Percentiles rank a stretch among this genome's conserved stretches.
Evolutionary conservation across 1,140 invertebrate genomes (phyloP).

Genomic region (Papilio machaon): DNA sequence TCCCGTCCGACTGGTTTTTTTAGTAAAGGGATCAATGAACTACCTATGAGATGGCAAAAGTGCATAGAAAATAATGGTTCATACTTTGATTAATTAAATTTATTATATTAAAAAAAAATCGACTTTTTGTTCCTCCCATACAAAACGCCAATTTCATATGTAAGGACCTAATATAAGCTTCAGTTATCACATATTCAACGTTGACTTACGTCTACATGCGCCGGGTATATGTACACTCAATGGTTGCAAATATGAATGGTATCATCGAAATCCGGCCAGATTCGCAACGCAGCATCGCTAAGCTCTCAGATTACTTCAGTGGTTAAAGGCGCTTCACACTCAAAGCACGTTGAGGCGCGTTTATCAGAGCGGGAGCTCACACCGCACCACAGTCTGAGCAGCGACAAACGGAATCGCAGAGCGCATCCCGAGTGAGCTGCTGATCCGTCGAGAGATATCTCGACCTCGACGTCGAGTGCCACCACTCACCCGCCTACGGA

Average conservation of each 20-base stretch:
- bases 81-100: too few species aligned
- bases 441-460: constrained; percentile 79
- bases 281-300: constrained; percentile 43
- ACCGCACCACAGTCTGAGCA: constrained; percentile 70
- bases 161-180: too few species aligned
- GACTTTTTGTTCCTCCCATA: too few species aligned
- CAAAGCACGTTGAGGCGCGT: constrained; percentile 76
- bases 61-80: too few species aligned
- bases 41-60: too few species aligned
- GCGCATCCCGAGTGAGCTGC: constrained; percentile 76
- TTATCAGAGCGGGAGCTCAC: constrained; percentile 75
- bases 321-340: constrained; percentile 66
- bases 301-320: constrained; percentile 51
- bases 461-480: constrained; percentile 74
- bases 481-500: constrained; percentile 71
- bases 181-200: constrained; percentile 5
- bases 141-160: too few species aligned
- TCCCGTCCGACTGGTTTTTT: too few species aligned
- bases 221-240: constrained; percentile 24
- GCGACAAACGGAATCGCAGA: constrained; percentile 80
- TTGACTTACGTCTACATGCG: constrained; percentile 7
- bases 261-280: constrained; percentile 11
- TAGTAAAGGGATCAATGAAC: too few species aligned
- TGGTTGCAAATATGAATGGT: constrained; percentile 31
- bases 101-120: too few species aligned